Percentiles rank a stretch among this genome's conserved stretches.
Evolutionary conservation across 2,113 vertebrate species (phyloP).

Genomic region (Gallinago undulata): DNA sequence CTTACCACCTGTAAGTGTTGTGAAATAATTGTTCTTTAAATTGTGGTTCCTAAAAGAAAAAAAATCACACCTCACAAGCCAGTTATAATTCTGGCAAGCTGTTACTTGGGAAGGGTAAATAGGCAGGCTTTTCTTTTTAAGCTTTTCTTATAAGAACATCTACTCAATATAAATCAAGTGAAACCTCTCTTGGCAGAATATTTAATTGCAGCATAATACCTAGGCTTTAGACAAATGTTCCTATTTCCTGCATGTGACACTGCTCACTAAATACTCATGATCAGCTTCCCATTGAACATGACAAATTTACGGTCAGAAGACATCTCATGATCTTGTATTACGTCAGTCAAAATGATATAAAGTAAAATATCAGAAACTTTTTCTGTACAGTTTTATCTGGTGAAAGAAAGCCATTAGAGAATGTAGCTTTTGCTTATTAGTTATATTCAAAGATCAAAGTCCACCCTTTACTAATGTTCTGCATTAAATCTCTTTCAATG

Average conservation of each 20-base stretch:
- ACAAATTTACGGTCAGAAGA: background rate
- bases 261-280: background rate
- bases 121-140: background rate
- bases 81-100: background rate
- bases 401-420: background rate
- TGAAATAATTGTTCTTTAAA: background rate
- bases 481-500: background rate
- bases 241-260: background rate
- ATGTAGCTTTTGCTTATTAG: background rate
- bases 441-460: background rate
- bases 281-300: background rate
- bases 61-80: background rate
- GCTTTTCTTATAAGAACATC: background rate
- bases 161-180: background rate
- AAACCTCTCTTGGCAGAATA: background rate
- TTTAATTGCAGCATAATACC: constrained; percentile 4
- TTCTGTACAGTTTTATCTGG: background rate
- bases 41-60: background rate
- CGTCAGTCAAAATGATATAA: background rate
- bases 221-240: background rate
- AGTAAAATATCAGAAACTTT: background rate
- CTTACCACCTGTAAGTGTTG: background rate
- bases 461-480: background rate
- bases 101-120: background rate
- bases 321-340: background rate